Evolutionary conservation across 2,888 invertebrate species (phyloP), one percentile per base, ranked within the genome.

Genomic region (Caenorhabditis panamensis): DNA sequence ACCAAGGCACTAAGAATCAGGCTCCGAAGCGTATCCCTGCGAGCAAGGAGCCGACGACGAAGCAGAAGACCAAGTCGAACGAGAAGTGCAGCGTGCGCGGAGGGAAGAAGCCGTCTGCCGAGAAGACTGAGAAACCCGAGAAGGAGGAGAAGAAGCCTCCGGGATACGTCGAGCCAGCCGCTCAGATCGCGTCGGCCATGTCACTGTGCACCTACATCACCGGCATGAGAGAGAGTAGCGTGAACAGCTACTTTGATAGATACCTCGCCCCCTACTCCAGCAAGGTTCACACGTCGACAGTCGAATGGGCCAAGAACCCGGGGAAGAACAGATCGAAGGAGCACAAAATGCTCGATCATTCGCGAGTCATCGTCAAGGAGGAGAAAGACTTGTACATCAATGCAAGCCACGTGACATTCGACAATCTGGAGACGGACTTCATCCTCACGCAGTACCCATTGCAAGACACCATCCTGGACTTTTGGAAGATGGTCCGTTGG

Each of bases 281-380:
- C 28, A 41, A 28, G 4, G 69, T 58, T 11, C 56, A 41, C 9
- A 41, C 26, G 18, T 22, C 59, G 1, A 41, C 54, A 5, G 16
- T n/a, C 0, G 62, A 41, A 18, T 71, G 62, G 71, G 71, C n/a
- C n/a, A n/a, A n/a, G n/a, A n/a, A n/a, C n/a, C n/a, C n/a, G n/a
- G n/a, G 44, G 31, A 71, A 71, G 18, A 71, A 71, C 20, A 41
- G 53, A 44, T 31, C 71, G 31, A 71, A 71, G 41, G 62, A 71
- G n/a, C n/a, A n/a, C n/a, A n/a, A n/a, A n/a, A n/a, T 71, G 20
- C 36, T 36, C 13, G 71, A 71, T 31, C 41, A 53, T 41, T 16
- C 71, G 2, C 71, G 71, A 31, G 71, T 71, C n/a, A 24, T 44
- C 3, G 5, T 71, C 16, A 28, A 26, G n/a, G n/a, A n/a, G 1